Percentiles rank a stretch among this genome's conserved stretches.
These are phyloP conservation scores for Astreopora myriophthalma DNA, from an alignment of 64 coral and sea anemone genomes.

Conservation along the genomic window DNA sequence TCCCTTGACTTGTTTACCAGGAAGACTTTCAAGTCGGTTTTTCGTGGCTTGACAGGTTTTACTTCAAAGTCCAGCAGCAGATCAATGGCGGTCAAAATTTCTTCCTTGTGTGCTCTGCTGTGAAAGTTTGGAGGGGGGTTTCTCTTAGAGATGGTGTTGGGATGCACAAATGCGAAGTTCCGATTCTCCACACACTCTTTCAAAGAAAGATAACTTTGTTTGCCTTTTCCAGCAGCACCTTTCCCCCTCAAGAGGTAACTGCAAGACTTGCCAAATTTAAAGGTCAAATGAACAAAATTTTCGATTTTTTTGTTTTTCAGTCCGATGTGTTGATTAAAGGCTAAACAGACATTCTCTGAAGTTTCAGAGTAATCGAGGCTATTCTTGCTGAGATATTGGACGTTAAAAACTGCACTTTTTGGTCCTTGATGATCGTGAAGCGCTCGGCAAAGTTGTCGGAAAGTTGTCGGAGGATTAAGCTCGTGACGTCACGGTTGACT, in stretches of 20 bases:
- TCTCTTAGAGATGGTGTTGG: slow-evolving; percentile 30
- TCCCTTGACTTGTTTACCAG: slow-evolving; percentile 2
- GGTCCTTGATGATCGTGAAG: not conserved
- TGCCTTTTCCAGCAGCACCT: not conserved
- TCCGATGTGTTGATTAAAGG: not conserved
- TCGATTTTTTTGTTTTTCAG: not conserved
- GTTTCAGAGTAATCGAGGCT: not conserved
- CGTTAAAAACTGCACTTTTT: not conserved
- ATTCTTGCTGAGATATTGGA: not conserved
- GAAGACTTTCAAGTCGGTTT: not conserved
- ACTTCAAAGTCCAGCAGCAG: slow-evolving; percentile 21
- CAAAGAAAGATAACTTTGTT: too few relatives aligned
- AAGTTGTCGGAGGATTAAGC: not conserved
- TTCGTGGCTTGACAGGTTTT: not conserved
- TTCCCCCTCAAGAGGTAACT: too few relatives aligned
- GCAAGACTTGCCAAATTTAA: not conserved
- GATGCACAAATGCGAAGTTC: slow-evolving; percentile 47
- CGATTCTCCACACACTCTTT: not conserved
- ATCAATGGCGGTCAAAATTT: slow-evolving; percentile 37
- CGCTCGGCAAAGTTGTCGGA: not conserved
- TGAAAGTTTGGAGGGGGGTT: not conserved
- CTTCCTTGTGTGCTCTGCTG: slow-evolving; percentile 11
- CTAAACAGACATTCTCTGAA: not conserved
- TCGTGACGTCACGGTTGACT: not conserved
- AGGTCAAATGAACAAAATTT: not conserved